These are phyloP conservation scores for Mesitornis unicolor DNA, from an alignment of 2,113 vertebrate species.

Conservation along the genomic window DNA sequence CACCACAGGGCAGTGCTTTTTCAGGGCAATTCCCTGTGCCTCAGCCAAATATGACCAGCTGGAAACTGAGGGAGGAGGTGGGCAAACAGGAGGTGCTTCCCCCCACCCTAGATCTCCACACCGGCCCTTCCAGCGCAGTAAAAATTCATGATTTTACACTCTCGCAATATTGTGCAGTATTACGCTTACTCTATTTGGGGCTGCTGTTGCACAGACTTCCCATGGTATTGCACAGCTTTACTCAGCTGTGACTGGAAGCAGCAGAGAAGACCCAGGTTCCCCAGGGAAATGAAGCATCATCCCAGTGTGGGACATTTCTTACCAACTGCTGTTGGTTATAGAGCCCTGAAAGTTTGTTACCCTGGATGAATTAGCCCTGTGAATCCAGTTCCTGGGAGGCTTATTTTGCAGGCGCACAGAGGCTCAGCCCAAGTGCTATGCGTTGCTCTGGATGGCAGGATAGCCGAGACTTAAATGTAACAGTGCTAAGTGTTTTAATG, in stretches of 20 bases:
- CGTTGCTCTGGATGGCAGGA: not conserved
- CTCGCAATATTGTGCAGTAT: accelerated
- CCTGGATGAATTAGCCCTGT: too few relatives aligned
- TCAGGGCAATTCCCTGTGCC: not conserved
- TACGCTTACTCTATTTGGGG: not conserved
- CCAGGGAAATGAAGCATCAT: not conserved
- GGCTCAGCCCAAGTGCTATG: not conserved
- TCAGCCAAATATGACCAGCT: not conserved
- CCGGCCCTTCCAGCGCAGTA: not conserved
- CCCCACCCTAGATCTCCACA: not conserved
- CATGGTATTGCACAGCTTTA: not conserved
- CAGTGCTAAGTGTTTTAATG: not conserved
- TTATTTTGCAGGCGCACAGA: not conserved
- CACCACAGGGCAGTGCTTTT: not conserved
- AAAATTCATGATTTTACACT: not conserved
- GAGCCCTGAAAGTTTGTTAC: not conserved
- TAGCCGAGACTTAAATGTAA: not conserved
- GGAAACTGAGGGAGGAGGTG: not conserved
- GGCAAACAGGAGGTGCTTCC: not conserved
- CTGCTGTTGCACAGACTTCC: not conserved
- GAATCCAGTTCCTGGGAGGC: not conserved
- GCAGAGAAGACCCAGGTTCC: not conserved
- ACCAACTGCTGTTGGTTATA: not conserved
- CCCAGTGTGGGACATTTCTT: not conserved
- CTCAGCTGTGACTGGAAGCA: not conserved